Base-by-base conservation (phyloP, 2,888 invertebrate genomes). In the Conomelus anceps region DNA sequence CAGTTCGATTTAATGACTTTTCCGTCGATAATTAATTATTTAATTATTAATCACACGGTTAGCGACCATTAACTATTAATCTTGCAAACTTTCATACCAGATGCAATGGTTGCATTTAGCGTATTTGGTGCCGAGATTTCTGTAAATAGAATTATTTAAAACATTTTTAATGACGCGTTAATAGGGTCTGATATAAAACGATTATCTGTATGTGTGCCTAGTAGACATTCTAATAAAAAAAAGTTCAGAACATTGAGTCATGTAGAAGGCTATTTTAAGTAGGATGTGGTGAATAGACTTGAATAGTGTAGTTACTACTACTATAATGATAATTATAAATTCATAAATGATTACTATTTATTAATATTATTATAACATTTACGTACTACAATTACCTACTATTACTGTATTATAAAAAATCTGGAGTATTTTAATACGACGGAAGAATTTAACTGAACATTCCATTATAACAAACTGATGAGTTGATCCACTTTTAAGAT, bases 121-220 rank as follows among this genome's bases (percentile, higher is more conserved):
- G 11, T 63, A 63, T 63, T 63, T n/a, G n/a, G 7, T 63, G 63
- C 63, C n/a, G n/a, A 63, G 63, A 63, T 88, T 29, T 29, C 29
- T 88, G 41, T 23, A 88, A 22, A 88, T 88, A 41, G 63, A 41
- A 22, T 88, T 34, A n/a, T 34, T 22, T 22, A 22, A 41, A 41
- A 84, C n/a, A 26, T 88, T 88, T 88, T 63, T 63, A 88, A 84
- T 23, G 85, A 20, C 34, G 63, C 63, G 17, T 86, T 23, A 26
- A 20, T 86, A 86, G 86, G 86, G 24, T 86, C 86, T 26, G 86
- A 86, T 86, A 23, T 86, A 86, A 86, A 86, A 23, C 86, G 89
- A 86, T 90, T 89, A 90, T 90, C 90, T 90, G 88, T 90, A 34
- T 89, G 90, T 89, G 90, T 90, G 90, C 90, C 90, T 90, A 88